Percentiles rank a stretch among this genome's conserved stretches.
phyloP scores from a whole-genome alignment of 1,140 invertebrate genomes.

The Papilio aristodemus region DNA sequence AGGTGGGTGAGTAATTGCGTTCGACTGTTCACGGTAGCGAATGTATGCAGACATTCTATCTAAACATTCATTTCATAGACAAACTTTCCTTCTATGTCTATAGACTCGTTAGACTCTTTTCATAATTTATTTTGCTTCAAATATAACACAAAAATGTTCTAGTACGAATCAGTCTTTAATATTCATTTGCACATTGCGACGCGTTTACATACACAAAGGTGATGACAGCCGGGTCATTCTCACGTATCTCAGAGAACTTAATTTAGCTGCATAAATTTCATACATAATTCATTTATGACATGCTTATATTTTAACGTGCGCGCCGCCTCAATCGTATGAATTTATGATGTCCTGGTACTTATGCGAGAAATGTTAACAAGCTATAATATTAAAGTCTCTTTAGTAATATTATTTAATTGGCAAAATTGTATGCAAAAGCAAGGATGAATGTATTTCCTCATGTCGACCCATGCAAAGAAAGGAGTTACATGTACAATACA shows the following conservation, averaged over 20 bases:
- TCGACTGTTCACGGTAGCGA: conserved; percentile 43
- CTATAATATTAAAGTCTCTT: background rate
- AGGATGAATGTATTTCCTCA: too few species aligned
- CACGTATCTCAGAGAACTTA: conserved; percentile 24
- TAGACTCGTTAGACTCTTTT: conserved; percentile 23
- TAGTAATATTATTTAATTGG: background rate
- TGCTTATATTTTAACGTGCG: conserved; percentile 20
- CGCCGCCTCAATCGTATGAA: conserved; percentile 6
- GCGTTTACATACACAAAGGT: conserved; percentile 16
- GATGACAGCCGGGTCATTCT: conserved; percentile 18
- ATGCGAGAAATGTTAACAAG: conserved; percentile 1
- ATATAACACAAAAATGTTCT: background rate
- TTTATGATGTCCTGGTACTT: conserved; percentile 10
- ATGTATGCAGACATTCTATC: conserved; percentile 24
- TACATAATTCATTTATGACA: conserved; percentile 30
- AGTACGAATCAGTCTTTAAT: background rate
- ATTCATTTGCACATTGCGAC: conserved; percentile 25
- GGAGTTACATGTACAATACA: too few species aligned
- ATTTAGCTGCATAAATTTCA: conserved; percentile 29
- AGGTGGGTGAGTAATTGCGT: conserved; percentile 54
- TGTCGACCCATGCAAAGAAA: too few species aligned
- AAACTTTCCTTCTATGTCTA: conserved; percentile 19
- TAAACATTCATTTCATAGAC: conserved; percentile 9
- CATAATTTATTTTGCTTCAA: conserved; percentile 21
- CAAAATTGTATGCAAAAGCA: background rate